Evolutionary conservation across 2,888 invertebrate species (phyloP), one percentile per base, ranked within the genome.

Genomic region (Steinernema hermaphroditum): DNA sequence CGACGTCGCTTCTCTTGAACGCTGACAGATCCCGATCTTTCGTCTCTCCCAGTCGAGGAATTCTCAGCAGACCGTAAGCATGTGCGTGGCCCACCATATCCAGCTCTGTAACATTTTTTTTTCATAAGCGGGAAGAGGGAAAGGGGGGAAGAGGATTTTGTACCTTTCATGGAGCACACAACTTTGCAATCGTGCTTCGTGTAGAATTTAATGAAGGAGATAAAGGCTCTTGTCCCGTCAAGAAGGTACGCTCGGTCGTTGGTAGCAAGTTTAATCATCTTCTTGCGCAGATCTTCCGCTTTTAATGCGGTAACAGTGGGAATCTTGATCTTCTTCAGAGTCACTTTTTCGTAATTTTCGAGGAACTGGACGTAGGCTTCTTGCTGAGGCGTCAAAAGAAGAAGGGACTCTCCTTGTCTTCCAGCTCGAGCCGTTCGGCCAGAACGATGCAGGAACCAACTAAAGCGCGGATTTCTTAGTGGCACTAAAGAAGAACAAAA

Each of bases 1-100:
- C 80, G 27, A 86, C 76, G 22, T 77, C 81, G 72, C 79, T 80
- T 62, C 83, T 72, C 37, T 82, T 75, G 75, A 86, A 85, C 16
- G 46, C 68, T n/a, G 50, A 46, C 32, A 77, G 50, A 68, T 82
- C 77, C 29, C 46, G 69, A 24, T 77, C 76, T 0, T 75, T 50
- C 1, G 95, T 88, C 88, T 99, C 98, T 0, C 96, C 95, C 95
- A 98, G 97, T 85, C 92, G 91, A 0, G 97, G 98, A 83, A 97
- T 89, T 83, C 92, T 92, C 0, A 98, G 87, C 0, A 98, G 90
- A 0, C 95, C 96, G 87, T 94, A 98, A 6, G 79, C 92, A 72
- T 91, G 92, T 0, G 94, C 97, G 79, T 96, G 88, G 79, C 91
- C 90, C 4, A 92, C 92, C 77, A 96, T 89, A 80, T 95, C 92